Conservation (phyloP, 2,797 vertebrate genomes). For the Lindbergichthys nudifrons region DNA sequence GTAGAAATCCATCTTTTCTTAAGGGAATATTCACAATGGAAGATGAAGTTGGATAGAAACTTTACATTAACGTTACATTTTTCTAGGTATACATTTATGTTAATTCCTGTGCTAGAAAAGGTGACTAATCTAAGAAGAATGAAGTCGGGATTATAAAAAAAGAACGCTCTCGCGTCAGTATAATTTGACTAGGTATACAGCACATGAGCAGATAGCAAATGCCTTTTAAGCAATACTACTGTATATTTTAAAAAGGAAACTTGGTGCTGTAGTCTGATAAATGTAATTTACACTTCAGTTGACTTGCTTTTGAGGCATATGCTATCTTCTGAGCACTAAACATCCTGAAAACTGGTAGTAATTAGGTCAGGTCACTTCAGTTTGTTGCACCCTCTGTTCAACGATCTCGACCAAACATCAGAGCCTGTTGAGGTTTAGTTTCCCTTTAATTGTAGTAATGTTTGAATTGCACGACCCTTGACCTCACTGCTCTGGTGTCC, state of each 20-base stretch:
- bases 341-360: neutral
- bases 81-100: too few species aligned
- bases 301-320: neutral
- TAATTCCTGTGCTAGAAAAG: too few species aligned
- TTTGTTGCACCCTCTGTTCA: neutral
- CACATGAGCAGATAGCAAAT: neutral
- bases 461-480: too few species aligned
- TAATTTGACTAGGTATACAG: neutral
- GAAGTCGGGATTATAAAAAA: neutral
- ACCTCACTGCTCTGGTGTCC: neutral
- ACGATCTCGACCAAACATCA: neutral
- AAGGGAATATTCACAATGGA: neutral
- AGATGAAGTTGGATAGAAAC: too few species aligned
- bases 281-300: neutral
- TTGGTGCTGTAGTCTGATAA: too few species aligned
- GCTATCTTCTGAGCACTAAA: neutral
- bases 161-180: neutral
- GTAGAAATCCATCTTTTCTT: neutral
- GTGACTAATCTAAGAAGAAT: neutral
- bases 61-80: too few species aligned
- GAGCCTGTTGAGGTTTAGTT: neutral
- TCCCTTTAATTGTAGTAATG: neutral
- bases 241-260: too few species aligned
- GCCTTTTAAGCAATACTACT: neutral
- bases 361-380: slow-evolving; percentile 8